phyloP scores from a whole-genome alignment of 1,140 invertebrate species.

The Leptonema lineaticorne region DNA sequence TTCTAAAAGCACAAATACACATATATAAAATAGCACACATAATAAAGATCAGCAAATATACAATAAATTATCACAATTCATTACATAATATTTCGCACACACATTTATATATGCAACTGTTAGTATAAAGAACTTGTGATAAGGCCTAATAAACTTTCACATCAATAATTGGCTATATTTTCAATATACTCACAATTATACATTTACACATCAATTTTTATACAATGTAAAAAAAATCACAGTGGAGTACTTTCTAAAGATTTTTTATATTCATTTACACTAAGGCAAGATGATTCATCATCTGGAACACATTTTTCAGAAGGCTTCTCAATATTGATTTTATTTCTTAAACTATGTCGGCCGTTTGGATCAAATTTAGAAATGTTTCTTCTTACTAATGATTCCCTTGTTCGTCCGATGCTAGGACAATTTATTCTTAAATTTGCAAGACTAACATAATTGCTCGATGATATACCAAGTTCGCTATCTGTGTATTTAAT shows the following conservation, averaged over 20 bases:
- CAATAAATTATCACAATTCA: no score
- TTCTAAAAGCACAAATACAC: no score
- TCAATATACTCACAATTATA: no score
- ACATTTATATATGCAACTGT: no score
- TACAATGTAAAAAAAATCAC: conserved; percentile 29
- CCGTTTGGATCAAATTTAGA: conserved; percentile 37
- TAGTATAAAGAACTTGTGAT: no score
- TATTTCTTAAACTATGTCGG: conserved; percentile 31
- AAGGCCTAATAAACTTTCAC: no score
- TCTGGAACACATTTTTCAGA: conserved; percentile 37
- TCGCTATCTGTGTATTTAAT: conserved; percentile 42
- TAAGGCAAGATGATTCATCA: conserved; percentile 13
- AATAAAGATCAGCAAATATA: no score
- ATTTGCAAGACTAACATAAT: conserved; percentile 54
- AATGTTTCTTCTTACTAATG: conserved; percentile 38
- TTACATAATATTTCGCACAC: no score
- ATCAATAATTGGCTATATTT: no score
- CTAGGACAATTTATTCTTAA: conserved; percentile 48
- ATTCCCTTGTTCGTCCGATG: conserved; percentile 35
- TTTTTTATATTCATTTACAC: conserved; percentile 24
- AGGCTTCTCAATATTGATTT: conserved; percentile 32
- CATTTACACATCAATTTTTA: no score
- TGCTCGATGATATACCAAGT: conserved; percentile 49
- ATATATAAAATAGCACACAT: no score
- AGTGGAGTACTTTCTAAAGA: conserved; percentile 35